Evolutionary conservation across 2,113 vertebrate species (phyloP).

Genomic region (Xiphophorus maculatus): DNA sequence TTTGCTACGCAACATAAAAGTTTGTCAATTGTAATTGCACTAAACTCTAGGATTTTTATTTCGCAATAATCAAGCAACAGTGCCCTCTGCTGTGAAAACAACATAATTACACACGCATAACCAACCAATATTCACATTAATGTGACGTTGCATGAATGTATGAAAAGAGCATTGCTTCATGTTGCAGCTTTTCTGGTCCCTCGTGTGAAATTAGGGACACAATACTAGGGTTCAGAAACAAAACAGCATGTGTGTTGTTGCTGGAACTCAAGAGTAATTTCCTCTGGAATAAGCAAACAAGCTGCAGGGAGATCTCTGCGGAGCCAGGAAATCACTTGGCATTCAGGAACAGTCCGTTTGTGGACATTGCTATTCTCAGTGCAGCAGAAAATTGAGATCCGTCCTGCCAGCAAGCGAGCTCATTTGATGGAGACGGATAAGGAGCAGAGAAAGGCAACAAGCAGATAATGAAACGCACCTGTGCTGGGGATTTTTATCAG

Average conservation of each 20-base stretch:
- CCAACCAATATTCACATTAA: background rate
- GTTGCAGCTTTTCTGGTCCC: background rate
- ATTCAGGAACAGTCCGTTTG: constrained; percentile 6
- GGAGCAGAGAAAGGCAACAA: background rate
- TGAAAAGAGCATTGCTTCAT: background rate
- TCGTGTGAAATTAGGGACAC: background rate
- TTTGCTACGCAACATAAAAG: background rate
- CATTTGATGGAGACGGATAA: background rate
- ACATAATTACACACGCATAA: background rate
- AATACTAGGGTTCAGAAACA: background rate
- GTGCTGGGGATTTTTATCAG: background rate
- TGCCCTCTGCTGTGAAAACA: constrained; percentile 35
- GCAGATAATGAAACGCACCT: background rate
- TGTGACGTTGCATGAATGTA: too few relatives aligned
- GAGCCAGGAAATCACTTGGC: constrained; percentile 54
- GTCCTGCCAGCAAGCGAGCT: background rate
- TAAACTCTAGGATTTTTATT: background rate
- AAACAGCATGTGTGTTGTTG: constrained; percentile 8
- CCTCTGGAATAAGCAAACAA: constrained; percentile 56
- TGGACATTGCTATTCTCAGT: background rate
- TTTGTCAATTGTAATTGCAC: background rate
- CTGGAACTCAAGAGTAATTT: constrained; percentile 61
- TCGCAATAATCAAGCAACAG: constrained; percentile 23
- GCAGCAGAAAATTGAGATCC: constrained; percentile 1
- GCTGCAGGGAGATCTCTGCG: constrained; percentile 23